These are phyloP conservation scores for Zaprionus africanus DNA, from an alignment of 1,140 invertebrate species.

Conservation along the genomic window DNA sequence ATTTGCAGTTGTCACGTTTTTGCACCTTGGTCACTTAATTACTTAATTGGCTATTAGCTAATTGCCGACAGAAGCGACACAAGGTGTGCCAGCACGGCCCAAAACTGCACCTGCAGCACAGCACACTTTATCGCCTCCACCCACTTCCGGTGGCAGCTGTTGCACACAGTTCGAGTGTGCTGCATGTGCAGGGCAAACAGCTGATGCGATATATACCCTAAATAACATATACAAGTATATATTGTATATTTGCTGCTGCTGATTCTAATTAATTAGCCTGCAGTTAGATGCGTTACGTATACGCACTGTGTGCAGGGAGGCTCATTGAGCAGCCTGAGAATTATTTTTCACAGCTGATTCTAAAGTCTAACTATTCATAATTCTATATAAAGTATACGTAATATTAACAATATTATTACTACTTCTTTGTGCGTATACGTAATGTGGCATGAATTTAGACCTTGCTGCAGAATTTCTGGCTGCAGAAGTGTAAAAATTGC, in stretches of 20 bases:
- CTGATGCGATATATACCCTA: too few species aligned
- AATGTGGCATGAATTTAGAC: neutral
- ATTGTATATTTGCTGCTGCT: neutral
- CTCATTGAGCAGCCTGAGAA: too few species aligned
- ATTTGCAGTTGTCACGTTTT: slow-evolving; percentile 75
- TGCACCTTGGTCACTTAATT: slow-evolving; percentile 60
- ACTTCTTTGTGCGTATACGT: neutral
- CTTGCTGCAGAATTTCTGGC: too few species aligned
- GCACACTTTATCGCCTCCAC: too few species aligned
- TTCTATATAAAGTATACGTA: neutral
- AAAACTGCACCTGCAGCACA: neutral
- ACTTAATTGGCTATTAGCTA: slow-evolving; percentile 80
- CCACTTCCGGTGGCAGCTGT: slow-evolving; percentile 16
- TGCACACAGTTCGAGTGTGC: slow-evolving; percentile 3
- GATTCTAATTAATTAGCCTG: slow-evolving; percentile 1
- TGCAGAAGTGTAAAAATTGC: neutral
- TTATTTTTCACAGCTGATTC: neutral
- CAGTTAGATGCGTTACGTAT: neutral
- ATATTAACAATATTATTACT: neutral
- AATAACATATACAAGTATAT: too few species aligned
- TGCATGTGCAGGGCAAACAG: neutral
- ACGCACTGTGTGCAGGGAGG: too few species aligned
- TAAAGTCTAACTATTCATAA: too few species aligned
- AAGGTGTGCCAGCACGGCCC: neutral
- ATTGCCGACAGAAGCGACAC: slow-evolving; percentile 32